Evolutionary conservation across 2,113 vertebrate genomes (phyloP), one percentile per base, ranked within the genome.

Genomic region (Tonatia bakeri): DNA sequence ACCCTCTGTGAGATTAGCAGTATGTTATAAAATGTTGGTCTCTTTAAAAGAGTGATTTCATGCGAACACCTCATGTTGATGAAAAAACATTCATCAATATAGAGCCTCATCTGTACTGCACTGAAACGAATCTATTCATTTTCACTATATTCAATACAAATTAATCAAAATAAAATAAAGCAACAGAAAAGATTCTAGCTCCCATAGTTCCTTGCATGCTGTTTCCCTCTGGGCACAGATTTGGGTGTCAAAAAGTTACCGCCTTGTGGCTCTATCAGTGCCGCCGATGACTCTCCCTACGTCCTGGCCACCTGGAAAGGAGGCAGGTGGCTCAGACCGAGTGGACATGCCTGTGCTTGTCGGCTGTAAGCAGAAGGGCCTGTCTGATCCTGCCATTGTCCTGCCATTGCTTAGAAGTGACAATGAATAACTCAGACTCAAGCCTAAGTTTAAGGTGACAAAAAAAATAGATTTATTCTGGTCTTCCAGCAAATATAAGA

Each of bases 251-350:
- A 36, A 94, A 43, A 40, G 1, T 16, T 56, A 3, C 43, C 43
- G 20, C 3, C 45, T 3, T 0, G 7, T 15, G 8, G 13, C 4
- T 16, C 45, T 45, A 33, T 54, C 8, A 33, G 0, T n/a, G 5
- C 38, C 59, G 31, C 38, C 43, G 12, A 7, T 0, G 5, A 28
- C 7, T 5, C 16, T 40, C 91, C 24, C 69, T 50, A 2, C 1
- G 6, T n/a, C 12, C 10, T 17, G 3, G 45, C 10, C 26, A 28
- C 14, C 6, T 38, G 16, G 38, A 12, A 83, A 5, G 14, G 5
- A 47, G 8, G 3, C 54, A 67, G 69, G 36, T 13, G 24, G 15
- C 59, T 82, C 24, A 31, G 19, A 56, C 38, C 14, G 43, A 61
- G 56, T 50, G 20, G 73, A 45, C 56, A 17, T 54, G 13, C 22